phyloP scores from a whole-genome alignment of 92 coral and sea anemone genomes.

The Paramuricea clavata region DNA sequence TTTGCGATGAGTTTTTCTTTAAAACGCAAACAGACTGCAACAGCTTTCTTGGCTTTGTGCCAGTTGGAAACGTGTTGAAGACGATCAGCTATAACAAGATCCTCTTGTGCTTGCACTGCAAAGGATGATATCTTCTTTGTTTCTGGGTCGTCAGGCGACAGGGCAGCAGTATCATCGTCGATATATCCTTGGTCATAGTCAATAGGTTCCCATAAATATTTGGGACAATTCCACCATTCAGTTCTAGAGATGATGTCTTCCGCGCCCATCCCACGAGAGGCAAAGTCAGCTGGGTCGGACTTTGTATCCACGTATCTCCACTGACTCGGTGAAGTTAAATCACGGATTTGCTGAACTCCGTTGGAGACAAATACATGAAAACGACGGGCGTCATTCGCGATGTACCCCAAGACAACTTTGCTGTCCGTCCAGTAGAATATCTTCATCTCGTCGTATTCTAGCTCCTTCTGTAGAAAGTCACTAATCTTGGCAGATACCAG shows the following conservation, averaged over 20 bases:
- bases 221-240: slow-evolving; percentile 17
- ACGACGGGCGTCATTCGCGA: slow-evolving; percentile 1
- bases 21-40: slow-evolving; percentile 19
- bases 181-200: not conserved
- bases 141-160: slow-evolving; percentile 46
- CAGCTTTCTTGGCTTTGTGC: slow-evolving; percentile 41
- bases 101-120: slow-evolving; percentile 27
- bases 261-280: slow-evolving; percentile 21
- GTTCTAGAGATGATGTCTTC: not conserved
- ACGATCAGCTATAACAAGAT: not conserved
- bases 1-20: not conserved
- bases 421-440: not conserved
- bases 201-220: not conserved
- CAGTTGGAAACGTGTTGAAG: slow-evolving; percentile 13
- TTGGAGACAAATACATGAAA: slow-evolving; percentile 36
- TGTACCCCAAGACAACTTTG: slow-evolving; percentile 19
- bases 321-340: not conserved
- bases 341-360: slow-evolving; percentile 21
- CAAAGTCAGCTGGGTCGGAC: slow-evolving; percentile 5
- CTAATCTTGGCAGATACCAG: not conserved
- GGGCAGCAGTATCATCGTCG: not conserved
- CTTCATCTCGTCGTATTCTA: not conserved
- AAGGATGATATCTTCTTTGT: slow-evolving; percentile 1
- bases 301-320: slow-evolving; percentile 31
- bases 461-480: not conserved